Conservation (phyloP, 2,113 vertebrate species). For the Megalops atlanticus region DNA sequence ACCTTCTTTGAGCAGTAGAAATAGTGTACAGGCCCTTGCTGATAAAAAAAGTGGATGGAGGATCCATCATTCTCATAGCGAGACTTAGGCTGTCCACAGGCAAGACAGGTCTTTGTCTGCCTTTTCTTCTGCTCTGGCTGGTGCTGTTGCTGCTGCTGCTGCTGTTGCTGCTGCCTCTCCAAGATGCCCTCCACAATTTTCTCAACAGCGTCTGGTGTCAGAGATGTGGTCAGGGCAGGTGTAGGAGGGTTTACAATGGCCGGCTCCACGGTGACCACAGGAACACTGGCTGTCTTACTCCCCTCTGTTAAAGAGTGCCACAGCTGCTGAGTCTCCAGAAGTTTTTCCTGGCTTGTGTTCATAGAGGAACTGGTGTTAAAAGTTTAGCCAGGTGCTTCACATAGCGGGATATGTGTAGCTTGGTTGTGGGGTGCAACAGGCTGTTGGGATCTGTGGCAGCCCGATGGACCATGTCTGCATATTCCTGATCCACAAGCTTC, state of each 20-base stretch:
- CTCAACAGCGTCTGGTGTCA: conserved; percentile 6
- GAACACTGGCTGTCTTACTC: not conserved
- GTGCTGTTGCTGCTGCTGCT: not conserved
- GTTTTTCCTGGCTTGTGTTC: not conserved
- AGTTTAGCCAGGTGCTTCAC: not conserved
- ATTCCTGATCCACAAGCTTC: conserved; percentile 20
- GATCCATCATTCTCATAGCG: conserved; percentile 10
- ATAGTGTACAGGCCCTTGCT: conserved; percentile 6
- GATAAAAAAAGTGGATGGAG: conserved; percentile 25
- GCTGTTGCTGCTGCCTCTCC: conserved; percentile 26
- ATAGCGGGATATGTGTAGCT: conserved; percentile 10
- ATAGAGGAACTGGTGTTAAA: not conserved
- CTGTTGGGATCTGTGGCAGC: conserved; percentile 22
- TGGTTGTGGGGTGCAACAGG: not conserved
- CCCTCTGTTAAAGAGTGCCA: not conserved
- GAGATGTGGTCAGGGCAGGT: not conserved
- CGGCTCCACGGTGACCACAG: not conserved
- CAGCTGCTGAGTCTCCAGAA: conserved; percentile 5
- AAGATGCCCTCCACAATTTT: conserved; percentile 13
- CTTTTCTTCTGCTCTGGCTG: too few relatives aligned
- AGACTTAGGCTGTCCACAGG: conserved; percentile 33
- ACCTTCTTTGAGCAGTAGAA: conserved; percentile 31
- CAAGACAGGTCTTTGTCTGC: conserved; percentile 22
- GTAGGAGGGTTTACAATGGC: not conserved
- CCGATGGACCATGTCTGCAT: conserved; percentile 16